Evolutionary conservation across 2,113 vertebrate species (phyloP).

Genomic region (Cavia porcellus): DNA sequence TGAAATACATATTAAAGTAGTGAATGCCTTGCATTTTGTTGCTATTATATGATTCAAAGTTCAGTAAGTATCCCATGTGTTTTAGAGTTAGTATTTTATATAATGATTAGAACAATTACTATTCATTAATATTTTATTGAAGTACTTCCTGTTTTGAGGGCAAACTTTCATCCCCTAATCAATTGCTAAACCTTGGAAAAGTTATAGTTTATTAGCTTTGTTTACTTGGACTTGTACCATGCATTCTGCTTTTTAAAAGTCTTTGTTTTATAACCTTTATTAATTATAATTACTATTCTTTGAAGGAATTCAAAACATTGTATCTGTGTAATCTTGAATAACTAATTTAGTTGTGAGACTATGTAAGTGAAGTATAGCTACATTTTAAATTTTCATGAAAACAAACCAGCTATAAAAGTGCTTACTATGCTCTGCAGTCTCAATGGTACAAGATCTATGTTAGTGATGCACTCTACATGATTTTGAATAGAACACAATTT

Average conservation of each 20-base stretch:
- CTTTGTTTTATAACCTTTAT: background rate
- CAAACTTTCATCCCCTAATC: slow-evolving; percentile 48
- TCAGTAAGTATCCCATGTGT: background rate
- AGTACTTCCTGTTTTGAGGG: slow-evolving; percentile 28
- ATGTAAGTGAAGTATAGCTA: background rate
- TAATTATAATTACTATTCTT: slow-evolving; percentile 17
- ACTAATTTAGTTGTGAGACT: slow-evolving; percentile 42
- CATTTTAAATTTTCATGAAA: background rate
- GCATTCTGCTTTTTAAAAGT: background rate
- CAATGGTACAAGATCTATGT: background rate
- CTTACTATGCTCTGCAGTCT: background rate
- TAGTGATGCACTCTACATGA: background rate
- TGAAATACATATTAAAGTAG: background rate
- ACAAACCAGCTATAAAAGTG: background rate
- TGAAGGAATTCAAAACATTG: background rate
- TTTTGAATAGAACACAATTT: background rate
- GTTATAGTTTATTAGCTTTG: background rate
- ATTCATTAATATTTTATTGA: slow-evolving; percentile 63
- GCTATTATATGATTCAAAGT: slow-evolving; percentile 39
- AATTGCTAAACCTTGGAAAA: slow-evolving; percentile 19
- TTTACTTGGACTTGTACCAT: slow-evolving; percentile 26
- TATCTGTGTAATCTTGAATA: background rate
- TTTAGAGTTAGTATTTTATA: background rate
- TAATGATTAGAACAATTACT: slow-evolving; percentile 43
- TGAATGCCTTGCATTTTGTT: background rate